A percentile compares a stretch with the other conserved stretches of the same genome.
Conservation (phyloP, 2,888 invertebrate species). For the Hypena proboscidalis region DNA sequence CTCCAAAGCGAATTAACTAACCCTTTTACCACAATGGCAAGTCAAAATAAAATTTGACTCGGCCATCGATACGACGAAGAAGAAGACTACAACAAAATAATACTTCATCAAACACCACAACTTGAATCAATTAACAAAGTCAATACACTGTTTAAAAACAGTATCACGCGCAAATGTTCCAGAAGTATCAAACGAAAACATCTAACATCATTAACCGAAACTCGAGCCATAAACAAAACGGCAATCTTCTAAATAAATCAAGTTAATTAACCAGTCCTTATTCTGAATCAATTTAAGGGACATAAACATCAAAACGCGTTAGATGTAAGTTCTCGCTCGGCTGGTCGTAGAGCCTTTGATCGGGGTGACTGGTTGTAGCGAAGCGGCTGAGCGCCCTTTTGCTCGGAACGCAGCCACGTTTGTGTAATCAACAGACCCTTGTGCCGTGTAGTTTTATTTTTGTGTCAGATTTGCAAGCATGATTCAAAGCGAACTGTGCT, state of each 20-base stretch:
- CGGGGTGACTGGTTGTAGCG: conserved; percentile 34
- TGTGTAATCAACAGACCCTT: conserved; percentile 40
- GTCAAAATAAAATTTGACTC: no score
- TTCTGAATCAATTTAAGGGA: conserved; percentile 22
- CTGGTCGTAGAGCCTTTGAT: conserved; percentile 39
- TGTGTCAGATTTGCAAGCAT: neutral
- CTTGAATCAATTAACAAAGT: no score
- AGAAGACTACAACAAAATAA: no score
- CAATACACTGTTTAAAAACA: no score
- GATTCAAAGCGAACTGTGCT: conserved; percentile 1
- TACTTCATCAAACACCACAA: no score
- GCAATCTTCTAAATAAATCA: conserved; percentile 23
- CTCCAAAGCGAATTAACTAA: no score
- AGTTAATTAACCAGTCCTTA: conserved; percentile 16
- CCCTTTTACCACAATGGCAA: no score
- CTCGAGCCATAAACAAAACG: no score
- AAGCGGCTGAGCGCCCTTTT: conserved; percentile 26
- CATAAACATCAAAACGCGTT: conserved; percentile 39
- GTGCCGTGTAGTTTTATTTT: conserved; percentile 20
- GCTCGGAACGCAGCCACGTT: conserved; percentile 25
- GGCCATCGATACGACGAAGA: no score
- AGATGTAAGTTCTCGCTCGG: conserved; percentile 23
- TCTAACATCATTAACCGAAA: no score
- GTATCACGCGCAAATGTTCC: neutral
- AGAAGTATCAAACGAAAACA: conserved; percentile 2